Conservation (phyloP, 2,797 vertebrate genomes). For the Alcedo atthis region DNA sequence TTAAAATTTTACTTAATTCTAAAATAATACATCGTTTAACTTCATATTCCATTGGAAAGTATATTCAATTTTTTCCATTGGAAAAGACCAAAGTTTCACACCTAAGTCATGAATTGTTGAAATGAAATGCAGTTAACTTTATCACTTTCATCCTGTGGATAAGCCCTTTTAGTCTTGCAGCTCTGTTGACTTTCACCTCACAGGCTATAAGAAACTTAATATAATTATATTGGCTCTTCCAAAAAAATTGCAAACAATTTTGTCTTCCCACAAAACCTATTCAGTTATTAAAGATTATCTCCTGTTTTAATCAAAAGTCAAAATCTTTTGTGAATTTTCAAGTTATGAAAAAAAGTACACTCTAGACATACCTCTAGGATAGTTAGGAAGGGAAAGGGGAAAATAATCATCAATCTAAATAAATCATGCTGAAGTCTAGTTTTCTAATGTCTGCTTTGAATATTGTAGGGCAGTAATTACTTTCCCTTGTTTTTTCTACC, state of each 20-base stretch:
- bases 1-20: background rate
- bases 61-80: no score
- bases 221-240: background rate
- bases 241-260: background rate
- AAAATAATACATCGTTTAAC: background rate
- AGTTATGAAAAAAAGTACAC: background rate
- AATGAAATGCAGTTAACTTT: background rate
- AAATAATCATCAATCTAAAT: background rate
- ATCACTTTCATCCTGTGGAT: background rate
- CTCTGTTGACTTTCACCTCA: background rate
- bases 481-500: background rate
- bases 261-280: background rate
- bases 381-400: background rate
- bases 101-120: background rate
- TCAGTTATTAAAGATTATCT: background rate
- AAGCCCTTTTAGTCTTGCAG: background rate
- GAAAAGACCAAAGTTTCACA: background rate
- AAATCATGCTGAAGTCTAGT: background rate
- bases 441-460: background rate
- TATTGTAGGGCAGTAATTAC: background rate
- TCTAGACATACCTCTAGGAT: rapidly evolving
- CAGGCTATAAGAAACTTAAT: background rate
- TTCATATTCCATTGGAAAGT: background rate
- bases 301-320: background rate
- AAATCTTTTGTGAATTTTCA: background rate